phyloP scores from a whole-genome alignment of 2,888 invertebrate genomes.

The Caenorhabditis auriculariae region DNA sequence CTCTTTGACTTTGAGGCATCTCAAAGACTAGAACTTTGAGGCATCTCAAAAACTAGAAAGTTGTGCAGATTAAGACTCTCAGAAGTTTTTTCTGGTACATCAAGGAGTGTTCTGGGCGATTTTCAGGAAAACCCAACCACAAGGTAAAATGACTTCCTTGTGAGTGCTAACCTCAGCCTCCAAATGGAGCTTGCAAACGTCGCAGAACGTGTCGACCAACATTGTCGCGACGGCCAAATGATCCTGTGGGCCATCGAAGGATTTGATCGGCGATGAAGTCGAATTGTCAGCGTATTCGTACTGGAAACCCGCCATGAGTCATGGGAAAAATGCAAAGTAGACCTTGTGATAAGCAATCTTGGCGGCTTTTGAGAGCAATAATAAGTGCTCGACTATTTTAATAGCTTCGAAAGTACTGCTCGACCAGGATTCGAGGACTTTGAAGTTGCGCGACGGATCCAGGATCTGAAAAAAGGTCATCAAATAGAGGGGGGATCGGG shows the following conservation, averaged over 20 bases:
- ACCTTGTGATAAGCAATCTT: conserved; percentile 18
- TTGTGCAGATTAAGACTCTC: not conserved
- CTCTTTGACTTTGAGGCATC: not conserved
- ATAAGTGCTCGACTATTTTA: conserved; percentile 11
- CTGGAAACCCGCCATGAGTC: too few species aligned
- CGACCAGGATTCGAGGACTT: conserved; percentile 5
- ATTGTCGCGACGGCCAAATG: too few species aligned
- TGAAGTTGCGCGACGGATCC: conserved; percentile 9
- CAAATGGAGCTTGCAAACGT: conserved; percentile 10
- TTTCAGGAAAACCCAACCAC: not conserved
- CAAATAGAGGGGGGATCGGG: not conserved
- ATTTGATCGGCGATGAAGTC: too few species aligned
- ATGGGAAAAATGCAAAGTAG: too few species aligned
- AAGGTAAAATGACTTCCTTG: not conserved
- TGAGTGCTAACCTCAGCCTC: conserved; percentile 4
- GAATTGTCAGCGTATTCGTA: too few species aligned
- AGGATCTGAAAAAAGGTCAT: not conserved
- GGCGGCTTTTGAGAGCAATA: conserved; percentile 13
- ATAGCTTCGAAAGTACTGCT: conserved; percentile 5
- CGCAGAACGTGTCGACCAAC: conserved; percentile 14
- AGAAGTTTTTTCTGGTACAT: not conserved
- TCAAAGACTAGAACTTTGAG: not conserved
- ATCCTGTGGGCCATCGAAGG: too few species aligned
- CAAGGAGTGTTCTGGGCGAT: conserved; percentile 2
- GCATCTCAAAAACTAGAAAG: not conserved